Percentiles rank a stretch among this genome's conserved stretches.
Evolutionary conservation across 2,113 vertebrate genomes (phyloP).

Genomic region (Aplodontia rufa): DNA sequence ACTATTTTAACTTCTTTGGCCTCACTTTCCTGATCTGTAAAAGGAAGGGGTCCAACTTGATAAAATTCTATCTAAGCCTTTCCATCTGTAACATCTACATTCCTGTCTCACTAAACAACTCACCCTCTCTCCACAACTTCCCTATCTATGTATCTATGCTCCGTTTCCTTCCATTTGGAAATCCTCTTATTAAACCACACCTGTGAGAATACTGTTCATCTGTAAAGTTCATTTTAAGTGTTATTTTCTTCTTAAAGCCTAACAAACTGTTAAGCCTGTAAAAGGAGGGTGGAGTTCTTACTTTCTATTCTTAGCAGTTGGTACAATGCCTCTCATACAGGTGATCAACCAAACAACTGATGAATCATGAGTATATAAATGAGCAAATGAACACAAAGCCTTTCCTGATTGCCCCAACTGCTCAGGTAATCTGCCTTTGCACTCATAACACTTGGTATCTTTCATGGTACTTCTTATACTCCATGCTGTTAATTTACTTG

Average conservation of each 20-base stretch:
- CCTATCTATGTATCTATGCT: background rate
- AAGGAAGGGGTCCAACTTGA: constrained; percentile 6
- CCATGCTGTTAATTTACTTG: background rate
- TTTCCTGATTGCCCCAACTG: constrained; percentile 37
- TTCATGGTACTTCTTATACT: background rate
- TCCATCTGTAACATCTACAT: background rate
- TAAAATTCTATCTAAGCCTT: background rate
- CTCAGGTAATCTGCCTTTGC: constrained; percentile 13
- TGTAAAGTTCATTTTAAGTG: constrained; percentile 34
- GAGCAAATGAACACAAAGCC: constrained; percentile 39
- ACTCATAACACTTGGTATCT: constrained; percentile 26
- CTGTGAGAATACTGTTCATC: background rate
- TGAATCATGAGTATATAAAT: constrained; percentile 49
- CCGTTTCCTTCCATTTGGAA: constrained; percentile 1
- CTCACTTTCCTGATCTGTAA: constrained; percentile 17
- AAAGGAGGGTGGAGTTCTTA: constrained; percentile 29
- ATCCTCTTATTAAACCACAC: constrained; percentile 25
- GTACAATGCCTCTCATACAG: constrained; percentile 30
- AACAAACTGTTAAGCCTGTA: constrained; percentile 24
- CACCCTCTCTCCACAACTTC: background rate
- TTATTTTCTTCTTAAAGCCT: constrained; percentile 12
- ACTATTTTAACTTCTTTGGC: background rate
- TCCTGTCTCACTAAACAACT: background rate
- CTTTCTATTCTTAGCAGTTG: constrained; percentile 21
- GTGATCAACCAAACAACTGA: constrained; percentile 56